These are phyloP conservation scores for Spatulosminthurus flaviceps DNA, from an alignment of 2,888 invertebrate species.

Conservation along the genomic window DNA sequence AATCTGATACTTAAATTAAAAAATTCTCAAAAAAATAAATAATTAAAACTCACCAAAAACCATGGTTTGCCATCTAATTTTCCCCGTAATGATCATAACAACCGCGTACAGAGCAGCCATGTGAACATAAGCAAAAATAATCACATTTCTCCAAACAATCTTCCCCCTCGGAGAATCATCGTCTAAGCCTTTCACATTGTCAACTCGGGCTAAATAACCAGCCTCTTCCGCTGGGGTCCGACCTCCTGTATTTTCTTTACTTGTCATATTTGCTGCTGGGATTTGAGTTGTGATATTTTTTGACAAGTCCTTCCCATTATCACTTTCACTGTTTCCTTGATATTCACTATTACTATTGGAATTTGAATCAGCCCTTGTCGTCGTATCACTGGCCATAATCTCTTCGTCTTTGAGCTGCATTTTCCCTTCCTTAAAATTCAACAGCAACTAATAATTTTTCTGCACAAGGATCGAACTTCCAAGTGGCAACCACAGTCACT, in stretches of 20 bases:
- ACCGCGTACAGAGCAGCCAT: constrained; percentile 79
- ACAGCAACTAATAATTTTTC: too few relatives aligned
- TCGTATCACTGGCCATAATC: neutral
- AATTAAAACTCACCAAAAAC: constrained; percentile 74
- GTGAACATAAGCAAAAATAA: constrained; percentile 81
- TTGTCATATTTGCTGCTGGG: neutral
- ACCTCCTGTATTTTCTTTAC: neutral
- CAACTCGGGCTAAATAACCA: constrained; percentile 32
- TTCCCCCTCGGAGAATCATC: constrained; percentile 49
- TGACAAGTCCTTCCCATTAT: neutral
- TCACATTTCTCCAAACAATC: constrained; percentile 84
- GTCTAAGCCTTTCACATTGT: constrained; percentile 40
- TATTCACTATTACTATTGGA: constrained; percentile 3
- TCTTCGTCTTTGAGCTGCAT: too few relatives aligned
- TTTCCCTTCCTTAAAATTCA: too few relatives aligned
- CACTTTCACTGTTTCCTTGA: neutral
- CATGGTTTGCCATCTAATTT: constrained; percentile 78
- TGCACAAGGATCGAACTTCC: too few relatives aligned
- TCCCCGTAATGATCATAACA: constrained; percentile 75
- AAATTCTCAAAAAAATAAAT: constrained; percentile 36
- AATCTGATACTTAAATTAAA: neutral
- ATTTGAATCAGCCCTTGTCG: neutral
- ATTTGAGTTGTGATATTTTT: neutral
- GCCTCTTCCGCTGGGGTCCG: constrained; percentile 18
- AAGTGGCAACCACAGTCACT: too few relatives aligned